Conservation (phyloP, 2,797 vertebrate genomes). For the Smutsia gigantea region DNA sequence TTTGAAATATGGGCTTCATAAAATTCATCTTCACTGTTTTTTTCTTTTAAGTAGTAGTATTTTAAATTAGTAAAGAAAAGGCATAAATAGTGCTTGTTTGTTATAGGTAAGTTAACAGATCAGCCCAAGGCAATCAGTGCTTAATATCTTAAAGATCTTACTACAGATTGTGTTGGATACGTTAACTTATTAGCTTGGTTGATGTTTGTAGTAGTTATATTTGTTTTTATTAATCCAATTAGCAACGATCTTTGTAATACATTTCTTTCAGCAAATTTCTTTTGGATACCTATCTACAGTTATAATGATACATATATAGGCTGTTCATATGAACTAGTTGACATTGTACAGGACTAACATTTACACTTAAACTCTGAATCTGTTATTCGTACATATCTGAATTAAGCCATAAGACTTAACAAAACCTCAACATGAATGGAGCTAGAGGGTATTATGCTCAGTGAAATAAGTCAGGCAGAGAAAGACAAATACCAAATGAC, state of each 20-base stretch:
- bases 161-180: constrained; percentile 17
- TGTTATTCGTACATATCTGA: constrained; percentile 40
- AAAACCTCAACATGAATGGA: neutral
- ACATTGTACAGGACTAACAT: neutral
- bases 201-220: constrained; percentile 45
- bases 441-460: no score
- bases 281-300: neutral
- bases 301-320: constrained; percentile 23
- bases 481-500: no score
- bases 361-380: constrained; percentile 38
- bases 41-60: constrained; percentile 14
- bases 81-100: constrained; percentile 23
- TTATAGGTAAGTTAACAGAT: constrained; percentile 51
- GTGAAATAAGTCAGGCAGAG: no score
- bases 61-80: constrained; percentile 37
- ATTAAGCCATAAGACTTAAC: constrained; percentile 48
- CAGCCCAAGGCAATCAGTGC: neutral
- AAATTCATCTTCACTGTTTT: constrained; percentile 38
- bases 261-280: constrained; percentile 41
- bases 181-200: constrained; percentile 58
- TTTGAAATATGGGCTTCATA: constrained; percentile 32
- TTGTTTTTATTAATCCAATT: constrained; percentile 2
- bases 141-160: constrained; percentile 46
- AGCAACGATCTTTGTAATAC: constrained; percentile 26
- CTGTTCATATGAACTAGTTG: constrained; percentile 15